Conservation (phyloP, 2,888 invertebrate genomes). For the Cybosia mesomella region DNA sequence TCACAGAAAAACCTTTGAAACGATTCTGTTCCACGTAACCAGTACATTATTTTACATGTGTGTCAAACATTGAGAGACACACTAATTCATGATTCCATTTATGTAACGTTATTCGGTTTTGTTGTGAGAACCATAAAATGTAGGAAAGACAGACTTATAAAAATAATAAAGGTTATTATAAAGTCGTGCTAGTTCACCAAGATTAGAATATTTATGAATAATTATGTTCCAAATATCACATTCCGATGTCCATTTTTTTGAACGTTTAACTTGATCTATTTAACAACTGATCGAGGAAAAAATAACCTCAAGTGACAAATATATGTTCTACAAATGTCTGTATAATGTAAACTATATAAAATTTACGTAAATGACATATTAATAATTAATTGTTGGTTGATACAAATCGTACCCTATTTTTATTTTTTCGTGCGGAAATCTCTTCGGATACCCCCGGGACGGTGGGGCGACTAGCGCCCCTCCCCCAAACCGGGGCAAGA, state of each 20-base stretch:
- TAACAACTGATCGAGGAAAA: slow-evolving; percentile 56
- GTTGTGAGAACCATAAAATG: slow-evolving; percentile 18
- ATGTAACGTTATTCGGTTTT: slow-evolving; percentile 17
- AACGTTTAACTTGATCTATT: slow-evolving; percentile 38
- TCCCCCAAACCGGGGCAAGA: too few species aligned
- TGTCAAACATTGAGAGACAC: slow-evolving; percentile 10
- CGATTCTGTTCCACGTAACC: slow-evolving; percentile 5
- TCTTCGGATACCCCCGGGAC: too few species aligned
- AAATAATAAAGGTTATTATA: slow-evolving; percentile 38
- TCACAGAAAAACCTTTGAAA: not conserved
- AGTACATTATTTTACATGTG: slow-evolving; percentile 3
- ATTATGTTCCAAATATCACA: slow-evolving; percentile 52
- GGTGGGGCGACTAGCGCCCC: too few species aligned
- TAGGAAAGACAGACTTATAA: slow-evolving; percentile 34
- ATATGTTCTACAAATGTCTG: slow-evolving; percentile 36
- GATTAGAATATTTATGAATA: slow-evolving; percentile 36
- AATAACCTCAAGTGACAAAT: slow-evolving; percentile 43
- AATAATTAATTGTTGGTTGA: not conserved
- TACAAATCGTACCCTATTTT: too few species aligned
- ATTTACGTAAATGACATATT: slow-evolving; percentile 5
- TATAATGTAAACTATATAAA: slow-evolving; percentile 1
- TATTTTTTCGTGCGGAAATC: too few species aligned
- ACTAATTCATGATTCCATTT: slow-evolving; percentile 22
- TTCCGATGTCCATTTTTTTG: slow-evolving; percentile 39
- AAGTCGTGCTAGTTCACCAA: slow-evolving; percentile 45